Evolutionary conservation across 2,888 invertebrate species (phyloP), one percentile per base, ranked within the genome.

Genomic region (Tryphoninae sp.): DNA sequence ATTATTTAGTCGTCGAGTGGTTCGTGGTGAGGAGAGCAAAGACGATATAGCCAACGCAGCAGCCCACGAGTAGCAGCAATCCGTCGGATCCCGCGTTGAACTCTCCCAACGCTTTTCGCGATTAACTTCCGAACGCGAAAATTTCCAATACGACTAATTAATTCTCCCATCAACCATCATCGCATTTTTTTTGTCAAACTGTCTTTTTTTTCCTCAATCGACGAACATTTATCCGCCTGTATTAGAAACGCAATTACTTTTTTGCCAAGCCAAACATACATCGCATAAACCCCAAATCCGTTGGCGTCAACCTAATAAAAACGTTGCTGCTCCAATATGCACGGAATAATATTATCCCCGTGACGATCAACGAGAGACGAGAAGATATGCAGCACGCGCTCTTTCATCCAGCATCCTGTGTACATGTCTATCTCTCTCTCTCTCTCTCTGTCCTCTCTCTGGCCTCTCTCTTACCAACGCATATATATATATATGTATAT

Each of bases 71-170:
- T 23, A 68, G 42, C 75, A 81, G 81, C 74, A 81, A 76, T 88
- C 90, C 90, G 90, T 88, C 90, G 90, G 90, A 85, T 88, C 87
- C 87, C 83, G 90, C 90, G 86, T 90, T 90, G 86, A 90, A 90
- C 88, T 90, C 90, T 89, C 90, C 88, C 71, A 65, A 76, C 69
- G 69, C 69, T 13, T 61, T 58, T 64, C 53, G 59, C 53, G 76
- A 33, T 55, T 33, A 33, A 1, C 33, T 33, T 33, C 33, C 6
- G 4, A 6, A 4, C 7, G 33, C 33, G 33, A 33, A 33, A 33
- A 33, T 6, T 33, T 6, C 19, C 19, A 33, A 33, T 0, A 33
- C 3, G 6, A 6, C 4, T 6, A 33, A 33, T 6, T 33, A 6
- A 33, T 33, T 33, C 6, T 6, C 33, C 4, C 6, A 33, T 33